Evolutionary conservation across 2,113 vertebrate genomes (phyloP).

Genomic region (Oncorhynchus tshawytscha): DNA sequence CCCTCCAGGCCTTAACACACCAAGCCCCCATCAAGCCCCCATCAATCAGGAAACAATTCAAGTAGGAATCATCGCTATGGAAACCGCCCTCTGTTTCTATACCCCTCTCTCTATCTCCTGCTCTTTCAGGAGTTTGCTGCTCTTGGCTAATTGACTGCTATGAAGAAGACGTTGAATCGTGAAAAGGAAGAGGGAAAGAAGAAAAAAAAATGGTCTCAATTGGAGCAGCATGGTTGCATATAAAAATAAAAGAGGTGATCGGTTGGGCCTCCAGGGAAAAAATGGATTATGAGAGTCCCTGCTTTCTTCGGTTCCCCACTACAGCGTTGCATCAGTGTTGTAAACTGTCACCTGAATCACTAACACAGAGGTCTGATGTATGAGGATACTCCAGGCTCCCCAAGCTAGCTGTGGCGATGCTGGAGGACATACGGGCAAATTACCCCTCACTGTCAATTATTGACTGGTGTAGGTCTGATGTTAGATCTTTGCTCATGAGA

Average conservation of each 20-base stretch:
- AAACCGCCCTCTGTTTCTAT: conserved; percentile 53
- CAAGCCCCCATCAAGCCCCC: conserved; percentile 6
- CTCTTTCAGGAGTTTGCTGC: conserved; percentile 49
- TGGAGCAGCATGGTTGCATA: not conserved
- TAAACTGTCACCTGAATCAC: not conserved
- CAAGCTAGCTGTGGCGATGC: not conserved
- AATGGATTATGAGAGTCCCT: not conserved
- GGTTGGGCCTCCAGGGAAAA: not conserved
- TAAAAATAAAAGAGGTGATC: not conserved
- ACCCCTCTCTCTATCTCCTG: conserved; percentile 24
- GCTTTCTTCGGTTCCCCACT: not conserved
- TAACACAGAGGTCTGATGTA: not conserved
- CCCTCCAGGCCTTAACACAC: not conserved
- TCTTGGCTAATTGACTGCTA: conserved; percentile 36
- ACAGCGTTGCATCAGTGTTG: not conserved
- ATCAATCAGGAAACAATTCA: conserved; percentile 67
- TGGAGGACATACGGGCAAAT: not conserved
- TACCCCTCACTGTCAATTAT: not conserved
- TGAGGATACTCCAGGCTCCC: not conserved
- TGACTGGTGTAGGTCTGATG: not conserved
- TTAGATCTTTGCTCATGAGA: not conserved
- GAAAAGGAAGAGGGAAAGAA: not conserved
- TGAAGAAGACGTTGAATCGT: conserved; percentile 16
- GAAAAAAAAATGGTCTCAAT: not conserved
- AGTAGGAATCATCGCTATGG: conserved; percentile 61